Evolutionary conservation across 2,113 vertebrate genomes (phyloP), one percentile per base, ranked within the genome.

Genomic region (Haplotaxodon microlepis): DNA sequence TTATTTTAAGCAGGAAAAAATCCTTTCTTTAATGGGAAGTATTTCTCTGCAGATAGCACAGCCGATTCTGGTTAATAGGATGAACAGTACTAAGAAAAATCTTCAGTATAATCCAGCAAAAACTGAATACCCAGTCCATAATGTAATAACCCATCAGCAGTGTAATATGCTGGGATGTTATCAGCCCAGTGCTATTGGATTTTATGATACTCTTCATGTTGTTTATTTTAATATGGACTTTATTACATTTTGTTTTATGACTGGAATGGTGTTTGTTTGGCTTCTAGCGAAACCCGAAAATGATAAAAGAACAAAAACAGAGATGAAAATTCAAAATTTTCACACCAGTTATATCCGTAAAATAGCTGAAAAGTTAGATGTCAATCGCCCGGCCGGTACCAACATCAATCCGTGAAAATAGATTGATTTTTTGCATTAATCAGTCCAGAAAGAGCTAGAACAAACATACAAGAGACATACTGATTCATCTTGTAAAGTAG

Each of bases 221-320:
- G 83, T 84, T 84, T 88, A 80, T 86, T 88, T 40, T 90, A 38
- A 87, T 87, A 81, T 42, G n/a, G 42, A 21, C 79, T 59, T 82
- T 81, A 88, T 61, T 79, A 79, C 53, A 81, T 84, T 86, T 78
- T 19, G 47, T 89, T 88, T 84, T 63, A 88, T 81, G 53, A 87
- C 51, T 78, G 27, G 4, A 78, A 78, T 78, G 17, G 45, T 16
- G 27, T 42, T 45, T 81, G 40, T 84, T 82, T 86, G 84, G 11
- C 73, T 45, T 87, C 14, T 38, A 34, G 81, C 4, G 0, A n/a
- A 3, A 83, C 54, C 12, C 6, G 17, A 76, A 21, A 81, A 50
- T 27, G 14, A 51, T 36, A 57, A 47, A 50, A 73, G 66, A 81
- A 83, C 21, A 2, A 34, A 61, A 85, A 84, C n/a, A 71, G 53